Percentiles rank a stretch among this genome's conserved stretches.
Evolutionary conservation across 2,113 vertebrate genomes (phyloP).

Genomic region (crab-eating macaque (Macaca fascicularis)): T2T-MFA8v1.1 NC_088391.1:20923001-20923500

Average conservation of each 20-base stretch:
- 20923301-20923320: not conserved
- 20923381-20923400: not conserved
- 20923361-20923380: not conserved
- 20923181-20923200: not conserved
- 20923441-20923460: constrained; percentile 10
- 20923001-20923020: accelerated
- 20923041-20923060: not conserved
- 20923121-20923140: not conserved
- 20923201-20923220: not conserved
- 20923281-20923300: not conserved
- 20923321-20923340: not conserved
- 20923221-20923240: not conserved
- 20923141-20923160: not conserved
- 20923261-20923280: not conserved
- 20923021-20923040: no score
- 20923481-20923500: not conserved
- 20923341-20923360: not conserved
- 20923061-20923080: not conserved
- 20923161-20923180: not conserved
- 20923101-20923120: not conserved
- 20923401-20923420: not conserved
- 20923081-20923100: not conserved
- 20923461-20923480: not conserved
- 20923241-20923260: not conserved
- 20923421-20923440: not conserved